phyloP scores from a whole-genome alignment of 2,888 invertebrate genomes.

The Meandrusa payeni region DNA sequence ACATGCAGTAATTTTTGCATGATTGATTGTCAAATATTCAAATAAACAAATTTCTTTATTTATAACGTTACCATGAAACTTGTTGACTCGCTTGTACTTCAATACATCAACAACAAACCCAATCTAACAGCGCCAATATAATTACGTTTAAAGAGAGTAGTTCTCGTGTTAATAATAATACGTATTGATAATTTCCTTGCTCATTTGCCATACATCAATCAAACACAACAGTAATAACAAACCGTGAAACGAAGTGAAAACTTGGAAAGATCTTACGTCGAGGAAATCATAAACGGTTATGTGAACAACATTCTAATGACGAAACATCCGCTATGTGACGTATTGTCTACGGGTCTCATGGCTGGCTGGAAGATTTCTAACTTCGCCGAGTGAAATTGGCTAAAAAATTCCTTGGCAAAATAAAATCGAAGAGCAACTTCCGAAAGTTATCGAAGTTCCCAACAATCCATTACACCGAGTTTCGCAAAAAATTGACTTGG shows the following conservation, averaged over 20 bases:
- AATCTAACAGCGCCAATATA: too few species aligned
- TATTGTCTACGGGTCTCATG: constrained; percentile 55
- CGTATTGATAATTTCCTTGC: constrained; percentile 3
- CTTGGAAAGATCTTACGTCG: constrained; percentile 3
- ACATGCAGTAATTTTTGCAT: too few species aligned
- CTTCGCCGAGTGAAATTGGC: constrained; percentile 74
- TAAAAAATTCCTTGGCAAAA: constrained; percentile 76
- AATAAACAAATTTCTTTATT: too few species aligned
- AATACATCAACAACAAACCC: too few species aligned
- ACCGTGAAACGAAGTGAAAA: constrained; percentile 8
- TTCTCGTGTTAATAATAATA: too few species aligned
- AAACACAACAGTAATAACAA: constrained; percentile 2
- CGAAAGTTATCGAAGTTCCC: constrained; percentile 78
- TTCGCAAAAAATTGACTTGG: constrained; percentile 75
- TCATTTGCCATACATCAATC: constrained; percentile 15
- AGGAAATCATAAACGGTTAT: constrained; percentile 8
- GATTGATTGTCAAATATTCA: too few species aligned
- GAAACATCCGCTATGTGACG: constrained; percentile 23
- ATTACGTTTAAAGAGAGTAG: too few species aligned
- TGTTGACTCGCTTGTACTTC: too few species aligned
- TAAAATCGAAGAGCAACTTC: constrained; percentile 78
- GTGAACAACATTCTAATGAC: constrained; percentile 12
- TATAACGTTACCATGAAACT: too few species aligned
- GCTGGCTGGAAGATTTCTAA: constrained; percentile 73
- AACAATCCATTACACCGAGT: constrained; percentile 80